Percentiles rank a stretch among this genome's conserved stretches.
Conservation (phyloP, 1,140 invertebrate species). For the Heliothis virescens region DNA sequence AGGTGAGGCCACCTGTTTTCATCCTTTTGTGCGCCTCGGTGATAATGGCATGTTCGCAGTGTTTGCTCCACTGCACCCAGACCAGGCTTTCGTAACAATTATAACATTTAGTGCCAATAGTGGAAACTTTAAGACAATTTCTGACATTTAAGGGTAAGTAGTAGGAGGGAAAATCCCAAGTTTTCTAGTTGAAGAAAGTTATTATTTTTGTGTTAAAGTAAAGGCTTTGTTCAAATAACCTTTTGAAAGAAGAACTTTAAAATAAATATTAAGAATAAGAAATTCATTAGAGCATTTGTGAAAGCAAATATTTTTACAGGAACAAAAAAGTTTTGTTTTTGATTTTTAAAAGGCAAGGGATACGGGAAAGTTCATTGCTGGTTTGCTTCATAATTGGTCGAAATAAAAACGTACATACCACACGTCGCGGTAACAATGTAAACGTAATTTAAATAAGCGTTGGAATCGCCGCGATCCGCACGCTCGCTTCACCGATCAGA, state of each 20-base stretch:
- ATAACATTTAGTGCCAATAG: constrained; percentile 8
- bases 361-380: neutral
- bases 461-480: constrained; percentile 46
- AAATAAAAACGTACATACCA: constrained; percentile 13
- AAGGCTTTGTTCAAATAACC: too few relatives aligned
- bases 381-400: neutral
- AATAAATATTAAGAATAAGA: neutral
- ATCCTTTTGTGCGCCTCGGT: constrained; percentile 33
- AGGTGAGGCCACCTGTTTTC: constrained; percentile 36
- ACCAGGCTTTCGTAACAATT: constrained; percentile 15
- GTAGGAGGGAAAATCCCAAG: too few relatives aligned
- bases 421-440: constrained; percentile 46
- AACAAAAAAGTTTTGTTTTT: too few relatives aligned
- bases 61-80: constrained; percentile 13
- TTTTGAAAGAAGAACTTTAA: neutral
- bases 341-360: too few relatives aligned
- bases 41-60: constrained; percentile 37
- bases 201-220: too few relatives aligned
- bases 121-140: neutral
- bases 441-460: constrained; percentile 52
- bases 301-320: too few relatives aligned
- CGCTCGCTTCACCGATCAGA: constrained; percentile 57
- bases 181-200: too few relatives aligned
- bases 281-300: too few relatives aligned
- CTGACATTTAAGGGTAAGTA: too few relatives aligned